Percentiles rank a stretch among this genome's conserved stretches.
Conservation (phyloP, 2,888 invertebrate species). For the Eutolmus rufibarbis region DNA sequence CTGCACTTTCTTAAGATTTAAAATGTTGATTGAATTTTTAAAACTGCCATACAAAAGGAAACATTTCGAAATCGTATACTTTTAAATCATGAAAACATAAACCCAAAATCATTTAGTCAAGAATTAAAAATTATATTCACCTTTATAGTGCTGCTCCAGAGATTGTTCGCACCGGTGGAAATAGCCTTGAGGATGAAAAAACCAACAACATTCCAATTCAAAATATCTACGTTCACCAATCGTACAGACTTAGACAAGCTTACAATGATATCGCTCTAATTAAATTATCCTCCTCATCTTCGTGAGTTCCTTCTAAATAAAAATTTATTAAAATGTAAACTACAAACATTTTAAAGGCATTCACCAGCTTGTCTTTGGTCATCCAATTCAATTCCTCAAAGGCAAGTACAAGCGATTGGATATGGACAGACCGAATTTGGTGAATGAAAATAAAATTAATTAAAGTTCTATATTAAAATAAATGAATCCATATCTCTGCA, state of each 20-base stretch:
- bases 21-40: no score
- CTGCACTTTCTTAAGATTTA: no score
- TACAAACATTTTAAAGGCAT: not conserved
- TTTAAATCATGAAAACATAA: no score
- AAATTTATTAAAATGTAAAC: not conserved
- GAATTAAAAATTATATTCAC: not conserved
- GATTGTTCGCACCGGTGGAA: slow-evolving; percentile 22
- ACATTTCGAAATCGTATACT: no score
- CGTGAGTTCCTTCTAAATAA: not conserved
- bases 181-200: slow-evolving; percentile 51
- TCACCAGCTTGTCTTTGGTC: slow-evolving; percentile 41
- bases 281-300: not conserved
- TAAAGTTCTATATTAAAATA: not conserved
- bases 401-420: slow-evolving; percentile 33
- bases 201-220: not conserved
- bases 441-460: not conserved
- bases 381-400: not conserved
- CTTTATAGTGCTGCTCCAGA: not conserved
- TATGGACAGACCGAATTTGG: slow-evolving; percentile 41
- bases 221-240: slow-evolving; percentile 23
- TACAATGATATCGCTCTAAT: slow-evolving; percentile 44
- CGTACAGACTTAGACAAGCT: not conserved
- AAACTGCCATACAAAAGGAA: not conserved
- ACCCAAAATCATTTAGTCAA: not conserved
- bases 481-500: not conserved